phyloP scores from a whole-genome alignment of 2,888 invertebrate genomes.

The Alsophila aescularia region DNA sequence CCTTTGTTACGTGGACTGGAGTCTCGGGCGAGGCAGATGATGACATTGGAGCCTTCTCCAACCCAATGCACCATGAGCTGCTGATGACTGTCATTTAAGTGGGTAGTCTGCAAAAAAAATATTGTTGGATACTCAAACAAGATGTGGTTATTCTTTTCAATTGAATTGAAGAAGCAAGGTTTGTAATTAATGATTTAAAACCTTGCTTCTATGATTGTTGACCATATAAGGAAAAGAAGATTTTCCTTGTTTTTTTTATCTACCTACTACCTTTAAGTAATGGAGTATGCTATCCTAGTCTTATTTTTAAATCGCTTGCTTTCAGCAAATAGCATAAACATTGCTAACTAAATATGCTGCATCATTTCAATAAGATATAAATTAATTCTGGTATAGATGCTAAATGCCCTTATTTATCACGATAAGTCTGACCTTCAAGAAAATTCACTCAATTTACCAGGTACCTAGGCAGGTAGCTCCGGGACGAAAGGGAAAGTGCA shows the following conservation, averaged over 20 bases:
- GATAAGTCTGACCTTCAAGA: slow-evolving; percentile 37
- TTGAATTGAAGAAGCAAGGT: too few relatives aligned
- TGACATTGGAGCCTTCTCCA: slow-evolving; percentile 93
- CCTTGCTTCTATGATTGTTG: too few relatives aligned
- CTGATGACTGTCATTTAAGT: slow-evolving; percentile 93
- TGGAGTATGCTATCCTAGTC: not conserved
- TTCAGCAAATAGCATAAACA: not conserved
- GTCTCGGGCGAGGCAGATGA: slow-evolving; percentile 93
- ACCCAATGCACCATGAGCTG: slow-evolving; percentile 97
- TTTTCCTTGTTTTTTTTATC: not conserved
- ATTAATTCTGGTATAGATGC: slow-evolving; percentile 13
- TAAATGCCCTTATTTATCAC: slow-evolving; percentile 31
- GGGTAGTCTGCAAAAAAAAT: slow-evolving; percentile 85
- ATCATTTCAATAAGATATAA: slow-evolving; percentile 1
- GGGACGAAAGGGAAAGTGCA: slow-evolving; percentile 45
- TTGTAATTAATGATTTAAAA: too few relatives aligned
- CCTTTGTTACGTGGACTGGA: slow-evolving; percentile 82
- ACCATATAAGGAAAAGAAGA: not conserved
- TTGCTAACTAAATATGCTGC: slow-evolving; percentile 6
- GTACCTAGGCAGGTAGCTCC: slow-evolving; percentile 53
- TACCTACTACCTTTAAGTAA: not conserved
- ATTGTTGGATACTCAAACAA: not conserved
- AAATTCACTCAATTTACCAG: slow-evolving; percentile 32
- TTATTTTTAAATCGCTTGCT: not conserved
- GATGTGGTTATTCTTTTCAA: not conserved